Evolutionary conservation across 2,797 vertebrate genomes (phyloP), one percentile per base, ranked within the genome.

Genomic region (Coreius guichenoti): DNA sequence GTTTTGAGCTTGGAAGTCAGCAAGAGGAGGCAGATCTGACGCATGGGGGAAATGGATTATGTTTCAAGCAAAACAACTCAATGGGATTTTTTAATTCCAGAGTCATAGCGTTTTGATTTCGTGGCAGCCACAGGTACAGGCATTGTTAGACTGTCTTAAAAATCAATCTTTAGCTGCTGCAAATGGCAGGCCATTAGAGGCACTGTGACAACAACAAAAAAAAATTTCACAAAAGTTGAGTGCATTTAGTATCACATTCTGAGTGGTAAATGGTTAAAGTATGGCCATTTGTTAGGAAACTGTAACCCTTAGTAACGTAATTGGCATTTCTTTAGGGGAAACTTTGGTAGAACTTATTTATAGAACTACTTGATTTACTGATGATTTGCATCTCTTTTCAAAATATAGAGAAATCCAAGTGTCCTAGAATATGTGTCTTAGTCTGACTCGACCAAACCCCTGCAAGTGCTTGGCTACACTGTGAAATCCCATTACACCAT

Each of bases 401-500:
- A 83, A 76, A 73, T 54, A 7, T 63, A 23, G 23, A 83, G 31
- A 76, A 31, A 43, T n/a, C n/a, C 65, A 54, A 31, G 26, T 76
- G 69, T 76, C 49, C 58, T 43, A 54, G 45, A 80, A 86, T 82
- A 80, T 80, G 7, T 65, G 9, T 51, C 51, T n/a, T 45, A n/a
- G 72, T 56, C 8, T 61, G 63, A 79, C 78, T 47, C 23, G 56
- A 88, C 88, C 77, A 81, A 79, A 80, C 29, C 36, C 61, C 63
- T 21, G 43, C 68, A 69, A 80, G 73, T 68, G 23, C 61, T 51
- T 36, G 80, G 80, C 77, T 67, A 51, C 68, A 69, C 88, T 63
- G 82, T 86, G 49, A 74, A 89, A 90, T 88, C 73, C 84, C 77
- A 85, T 87, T 87, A 82, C 63, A 58, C 58, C 76, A 45, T 75